Base-by-base conservation (phyloP, 1,140 invertebrate species). In the Himalopsyche phryganea region DNA sequence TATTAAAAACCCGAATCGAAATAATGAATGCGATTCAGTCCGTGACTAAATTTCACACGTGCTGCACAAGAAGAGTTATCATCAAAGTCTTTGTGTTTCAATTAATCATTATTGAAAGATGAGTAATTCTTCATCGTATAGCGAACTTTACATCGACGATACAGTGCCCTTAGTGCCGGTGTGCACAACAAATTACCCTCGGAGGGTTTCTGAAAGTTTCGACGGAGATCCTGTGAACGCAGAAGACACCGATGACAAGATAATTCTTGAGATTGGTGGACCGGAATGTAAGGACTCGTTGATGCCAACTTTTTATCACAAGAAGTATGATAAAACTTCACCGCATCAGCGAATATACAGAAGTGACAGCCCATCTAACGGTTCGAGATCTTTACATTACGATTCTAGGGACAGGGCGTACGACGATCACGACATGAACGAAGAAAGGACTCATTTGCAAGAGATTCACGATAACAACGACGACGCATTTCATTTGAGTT, bases 241-340 rank as follows among this genome's bases (percentile, higher is more conserved):
- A n/a, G 62, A 60, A 52, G 62, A 64, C 11, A 50, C 35, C 10
- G 56, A 58, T 11, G 62, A 60, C 40, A 64, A 60, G 23, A 71
- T 78, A 1, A 74, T 78, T 47, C 60, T 78, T 60, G 76, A 78
- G 66, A 78, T 78, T 48, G 76, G 76, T 1, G 65, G 71, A 6
- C 74, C 74, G 68, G 55, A 72, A 61, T 72, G 74, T 60, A 53
- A 60, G 17, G 62, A 60, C 15, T 35, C 32, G 5, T 20, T 17
- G n/a, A 36, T 53, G 35, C 63, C 67, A 0, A 76, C 74, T 3
- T 78, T 78, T 50, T 76, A 73, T 4, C 76, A 77, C 58, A 78
- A 78, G 66, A 78, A 78, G 50, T 78, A 78, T 52, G 76, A 77
- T 47, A 78, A 76, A 60, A 78, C 75, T 0, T 77, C 72, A 51